Base-by-base conservation (phyloP, 2,888 invertebrate genomes). In the Drosophila nigricruria region DNA sequence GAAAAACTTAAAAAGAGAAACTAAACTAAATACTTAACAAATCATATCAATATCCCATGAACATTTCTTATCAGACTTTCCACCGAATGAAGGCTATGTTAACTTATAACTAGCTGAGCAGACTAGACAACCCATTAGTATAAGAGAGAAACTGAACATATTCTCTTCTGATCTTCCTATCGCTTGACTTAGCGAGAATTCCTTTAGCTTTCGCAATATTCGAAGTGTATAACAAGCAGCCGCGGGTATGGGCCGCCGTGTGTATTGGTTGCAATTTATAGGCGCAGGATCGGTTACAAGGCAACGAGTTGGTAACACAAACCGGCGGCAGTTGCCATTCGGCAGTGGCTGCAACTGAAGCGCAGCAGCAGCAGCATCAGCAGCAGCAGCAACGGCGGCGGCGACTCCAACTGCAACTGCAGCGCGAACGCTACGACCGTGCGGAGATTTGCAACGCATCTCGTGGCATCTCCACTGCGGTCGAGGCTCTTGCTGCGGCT, bases 221-320 rank as follows among this genome's bases (percentile, higher is more conserved):
- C 38, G 45, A 36, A 76, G 82, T 64, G 79, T 84, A 76, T 84
- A 84, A 82, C 77, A 88, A 84, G 88, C 86, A 79, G 83, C 83
- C 83, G 88, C 88, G 79, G 83, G 83, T 74, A 66, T 75, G 79
- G 60, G 69, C 71, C 76, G 71, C 68, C 76, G 71, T 68, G 71
- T 81, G 85, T 75, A 86, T 82, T 83, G 82, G 86, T 72, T 85
- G 85, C 87, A 88, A 85, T 85, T 85, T 85, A 85, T 85, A 88
- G 89, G 77, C 87, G 78, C 86, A 84, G 83, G 83, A 84, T 84
- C 83, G 77, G 86, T 84, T 84, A 88, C 88, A 84, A 85, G 88
- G 80, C 85, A 88, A 75, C 82, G 77, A 84, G 88, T 82, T 82
- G 88, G 88, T 88, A 84, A 84, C 76, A 81, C 73, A 86, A 88